Evolutionary conservation across 2,888 invertebrate species (phyloP).

Genomic region (Fissipunctia ypsillon): DNA sequence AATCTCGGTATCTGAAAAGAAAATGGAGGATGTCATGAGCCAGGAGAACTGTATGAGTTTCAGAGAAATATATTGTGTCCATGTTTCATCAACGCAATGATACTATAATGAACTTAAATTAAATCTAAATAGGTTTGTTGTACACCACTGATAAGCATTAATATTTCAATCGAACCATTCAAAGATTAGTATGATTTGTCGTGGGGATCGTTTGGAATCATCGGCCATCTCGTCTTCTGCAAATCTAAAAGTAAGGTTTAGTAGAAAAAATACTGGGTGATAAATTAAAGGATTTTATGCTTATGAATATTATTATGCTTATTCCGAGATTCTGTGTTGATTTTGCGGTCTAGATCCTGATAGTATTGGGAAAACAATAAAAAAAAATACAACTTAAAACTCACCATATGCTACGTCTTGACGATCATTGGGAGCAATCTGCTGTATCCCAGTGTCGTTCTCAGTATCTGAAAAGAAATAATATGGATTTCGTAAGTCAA

Average conservation of each 20-base stretch:
- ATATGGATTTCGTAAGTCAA: neutral
- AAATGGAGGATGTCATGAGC: neutral
- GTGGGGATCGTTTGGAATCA: neutral
- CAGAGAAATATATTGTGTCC: neutral
- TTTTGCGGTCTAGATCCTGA: too few species aligned
- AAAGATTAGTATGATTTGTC: too few species aligned
- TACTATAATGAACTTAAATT: neutral
- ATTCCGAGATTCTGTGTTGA: too few species aligned
- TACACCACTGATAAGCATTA: neutral
- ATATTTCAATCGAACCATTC: neutral
- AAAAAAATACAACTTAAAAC: neutral
- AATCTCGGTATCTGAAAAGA: slow-evolving; percentile 17
- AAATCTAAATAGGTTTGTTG: neutral
- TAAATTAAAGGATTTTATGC: too few species aligned
- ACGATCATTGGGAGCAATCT: neutral
- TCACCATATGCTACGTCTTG: neutral
- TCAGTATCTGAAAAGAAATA: neutral
- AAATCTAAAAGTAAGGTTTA: neutral
- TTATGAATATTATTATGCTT: too few species aligned
- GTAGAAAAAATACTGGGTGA: too few species aligned
- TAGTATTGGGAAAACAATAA: too few species aligned
- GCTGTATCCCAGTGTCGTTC: neutral
- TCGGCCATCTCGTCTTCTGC: neutral
- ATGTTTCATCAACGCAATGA: neutral
- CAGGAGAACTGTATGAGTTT: neutral